Percentiles rank a stretch among this genome's conserved stretches.
These are phyloP conservation scores for Ooceraea biroi DNA, from an alignment of 1,140 invertebrate genomes.

Conservation along the genomic window DNA sequence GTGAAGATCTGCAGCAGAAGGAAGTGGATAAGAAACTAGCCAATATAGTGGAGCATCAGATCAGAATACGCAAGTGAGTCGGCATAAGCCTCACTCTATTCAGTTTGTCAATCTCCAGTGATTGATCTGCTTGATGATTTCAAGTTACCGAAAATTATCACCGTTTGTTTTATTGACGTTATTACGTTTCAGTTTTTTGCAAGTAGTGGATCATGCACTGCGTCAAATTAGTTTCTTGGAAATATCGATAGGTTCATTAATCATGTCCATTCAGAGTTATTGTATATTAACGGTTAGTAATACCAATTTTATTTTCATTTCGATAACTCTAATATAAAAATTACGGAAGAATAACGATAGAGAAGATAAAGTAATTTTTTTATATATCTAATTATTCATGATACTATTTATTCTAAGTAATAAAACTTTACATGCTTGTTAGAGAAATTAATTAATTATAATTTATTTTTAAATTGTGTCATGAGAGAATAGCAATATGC, in stretches of 20 bases:
- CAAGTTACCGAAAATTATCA: no score
- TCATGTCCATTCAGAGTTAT: background rate
- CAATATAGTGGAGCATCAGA: constrained; percentile 73
- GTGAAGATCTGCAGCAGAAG: background rate
- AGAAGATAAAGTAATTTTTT: no score
- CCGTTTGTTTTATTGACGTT: no score
- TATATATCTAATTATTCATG: no score
- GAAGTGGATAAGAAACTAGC: constrained; percentile 65
- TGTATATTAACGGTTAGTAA: background rate
- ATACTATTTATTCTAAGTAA: no score
- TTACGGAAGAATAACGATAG: no score
- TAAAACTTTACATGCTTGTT: background rate
- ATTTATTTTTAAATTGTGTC: no score
- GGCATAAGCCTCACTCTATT: background rate
- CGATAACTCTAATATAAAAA: no score
- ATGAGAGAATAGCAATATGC: no score
- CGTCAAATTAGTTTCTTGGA: constrained; percentile 74
- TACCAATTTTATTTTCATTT: background rate
- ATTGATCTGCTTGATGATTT: background rate
- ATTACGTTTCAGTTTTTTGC: constrained; percentile 66
- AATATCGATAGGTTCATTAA: background rate
- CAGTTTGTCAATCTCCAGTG: no score
- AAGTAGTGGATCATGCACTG: constrained; percentile 67
- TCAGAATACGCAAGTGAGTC: constrained; percentile 43
- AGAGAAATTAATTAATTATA: no score